Evolutionary conservation across 2,888 invertebrate species (phyloP), one percentile per base, ranked within the genome.

Genomic region (Drosophila testacea): DNA sequence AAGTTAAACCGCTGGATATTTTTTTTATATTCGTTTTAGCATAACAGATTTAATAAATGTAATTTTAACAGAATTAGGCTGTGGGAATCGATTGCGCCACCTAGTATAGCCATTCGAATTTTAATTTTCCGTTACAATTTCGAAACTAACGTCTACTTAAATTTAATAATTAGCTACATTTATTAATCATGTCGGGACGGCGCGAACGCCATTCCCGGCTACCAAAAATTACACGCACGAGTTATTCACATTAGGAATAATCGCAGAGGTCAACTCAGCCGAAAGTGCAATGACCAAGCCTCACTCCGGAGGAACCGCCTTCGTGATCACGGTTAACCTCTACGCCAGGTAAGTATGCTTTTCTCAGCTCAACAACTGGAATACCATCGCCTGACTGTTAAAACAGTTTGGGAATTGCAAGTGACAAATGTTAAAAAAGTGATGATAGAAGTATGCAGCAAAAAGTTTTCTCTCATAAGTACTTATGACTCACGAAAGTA

Each of bases 201-300:
- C 94, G 94, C 94, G 94, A 91, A 94, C 94, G 94, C 94, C 92
- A 94, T 94, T 94, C 94, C 94, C 94, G 94, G 94, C 94, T 94
- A 94, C 92, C 94, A 94, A 94, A 94, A 94, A 94, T 94, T 94
- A 91, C 94, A 94, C 95, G 94, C 94, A 94, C 95, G 95, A 95
- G 95, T 94, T 95, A 94, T 94, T 94, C 95, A 93, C 94, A 94
- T 95, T 95, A 94, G 95, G 94, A 94, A 94, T 94, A 95, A 95
- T 95, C 95, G 95, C 95, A 95, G 94, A 94, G 94, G 95, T 95
- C 95, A 95, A 94, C 95, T 94, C 94, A 93, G 93, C 94, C 95
- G 93, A 90, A 93, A 93, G 95, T 95, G 95, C 95, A 95, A 95
- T 91, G 91, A 71, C 83, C 87, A 82, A 89, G 90, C 81, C 91